Percentiles rank a stretch among this genome's conserved stretches.
These are phyloP conservation scores for Neofelis nebulosa DNA, from an alignment of 2,113 vertebrate species.

Conservation along the genomic window DNA sequence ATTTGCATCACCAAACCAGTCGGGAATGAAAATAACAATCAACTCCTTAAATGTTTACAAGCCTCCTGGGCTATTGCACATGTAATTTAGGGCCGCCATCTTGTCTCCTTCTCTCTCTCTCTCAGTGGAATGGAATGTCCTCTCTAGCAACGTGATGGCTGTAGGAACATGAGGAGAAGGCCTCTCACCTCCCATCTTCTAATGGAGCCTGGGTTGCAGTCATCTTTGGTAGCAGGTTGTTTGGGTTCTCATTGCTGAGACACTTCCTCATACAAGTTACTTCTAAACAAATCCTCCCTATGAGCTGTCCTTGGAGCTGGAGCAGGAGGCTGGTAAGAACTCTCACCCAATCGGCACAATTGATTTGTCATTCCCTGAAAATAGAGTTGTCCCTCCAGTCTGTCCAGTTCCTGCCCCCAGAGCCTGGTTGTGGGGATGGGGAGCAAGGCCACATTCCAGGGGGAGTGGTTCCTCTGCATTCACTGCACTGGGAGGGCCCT, in stretches of 20 bases:
- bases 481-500: slow-evolving; percentile 64
- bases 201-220: slow-evolving; percentile 49
- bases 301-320: slow-evolving; percentile 70
- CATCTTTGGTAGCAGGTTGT: slow-evolving; percentile 69
- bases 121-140: slow-evolving; percentile 69
- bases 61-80: slow-evolving; percentile 68
- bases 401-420: slow-evolving; percentile 83
- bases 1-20: slow-evolving; percentile 68
- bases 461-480: slow-evolving; percentile 80
- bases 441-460: slow-evolving; percentile 83
- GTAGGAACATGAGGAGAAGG: slow-evolving; percentile 61
- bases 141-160: slow-evolving; percentile 36
- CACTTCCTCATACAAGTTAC: slow-evolving; percentile 78
- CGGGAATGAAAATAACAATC: slow-evolving; percentile 81
- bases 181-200: slow-evolving; percentile 52
- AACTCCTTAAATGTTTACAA: slow-evolving; percentile 72
- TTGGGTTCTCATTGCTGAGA: slow-evolving; percentile 62
- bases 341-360: slow-evolving; percentile 83
- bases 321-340: slow-evolving; percentile 76
- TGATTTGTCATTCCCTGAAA: slow-evolving; percentile 85
- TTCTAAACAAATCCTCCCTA: slow-evolving; percentile 73
- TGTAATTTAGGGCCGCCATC: slow-evolving; percentile 76
- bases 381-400: slow-evolving; percentile 87
- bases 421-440: slow-evolving; percentile 40
- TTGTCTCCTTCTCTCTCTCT: slow-evolving; percentile 67